Percentiles rank a stretch among this genome's conserved stretches.
Conservation (phyloP, 2,888 invertebrate genomes). For the Melangyna quadrimaculata region DNA sequence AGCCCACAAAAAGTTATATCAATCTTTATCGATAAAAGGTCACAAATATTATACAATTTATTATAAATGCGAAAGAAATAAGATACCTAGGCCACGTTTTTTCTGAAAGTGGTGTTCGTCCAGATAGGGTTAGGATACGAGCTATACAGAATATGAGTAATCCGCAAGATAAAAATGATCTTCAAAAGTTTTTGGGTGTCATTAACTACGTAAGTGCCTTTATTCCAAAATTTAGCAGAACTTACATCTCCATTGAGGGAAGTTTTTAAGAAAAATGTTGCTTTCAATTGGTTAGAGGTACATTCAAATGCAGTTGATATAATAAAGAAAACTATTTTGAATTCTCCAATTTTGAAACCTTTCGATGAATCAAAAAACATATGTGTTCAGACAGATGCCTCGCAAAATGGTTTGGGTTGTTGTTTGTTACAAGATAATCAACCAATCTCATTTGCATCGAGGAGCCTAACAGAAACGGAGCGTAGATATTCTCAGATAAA, state of each 20-base stretch:
- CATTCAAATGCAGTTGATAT: conserved; percentile 25
- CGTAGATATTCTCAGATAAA: conserved; percentile 16
- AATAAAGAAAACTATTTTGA: conserved; percentile 11
- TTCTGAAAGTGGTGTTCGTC: conserved; percentile 56
- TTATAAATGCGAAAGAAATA: conserved; percentile 54
- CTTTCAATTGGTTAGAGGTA: conserved; percentile 40
- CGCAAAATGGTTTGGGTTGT: conserved; percentile 12
- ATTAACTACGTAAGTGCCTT: conserved; percentile 67
- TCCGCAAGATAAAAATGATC: conserved; percentile 31
- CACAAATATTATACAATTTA: too few species aligned
- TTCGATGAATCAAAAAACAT: conserved; percentile 19
- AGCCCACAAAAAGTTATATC: too few species aligned
- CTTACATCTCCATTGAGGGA: conserved; percentile 24
- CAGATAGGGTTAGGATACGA: conserved; percentile 49
- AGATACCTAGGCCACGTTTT: conserved; percentile 74
- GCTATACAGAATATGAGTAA: conserved; percentile 43
- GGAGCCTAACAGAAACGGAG: conserved; percentile 15
- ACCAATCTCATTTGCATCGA: conserved; percentile 1
- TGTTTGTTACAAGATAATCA: background rate
- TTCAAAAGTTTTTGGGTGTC: conserved; percentile 48
- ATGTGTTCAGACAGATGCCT: conserved; percentile 16
- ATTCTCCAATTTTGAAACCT: conserved; percentile 13
- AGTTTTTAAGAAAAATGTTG: conserved; percentile 35
- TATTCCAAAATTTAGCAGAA: conserved; percentile 64
- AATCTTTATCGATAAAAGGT: too few species aligned